Conservation (phyloP, 1,140 invertebrate genomes). For the Heliconius melpomene region DNA sequence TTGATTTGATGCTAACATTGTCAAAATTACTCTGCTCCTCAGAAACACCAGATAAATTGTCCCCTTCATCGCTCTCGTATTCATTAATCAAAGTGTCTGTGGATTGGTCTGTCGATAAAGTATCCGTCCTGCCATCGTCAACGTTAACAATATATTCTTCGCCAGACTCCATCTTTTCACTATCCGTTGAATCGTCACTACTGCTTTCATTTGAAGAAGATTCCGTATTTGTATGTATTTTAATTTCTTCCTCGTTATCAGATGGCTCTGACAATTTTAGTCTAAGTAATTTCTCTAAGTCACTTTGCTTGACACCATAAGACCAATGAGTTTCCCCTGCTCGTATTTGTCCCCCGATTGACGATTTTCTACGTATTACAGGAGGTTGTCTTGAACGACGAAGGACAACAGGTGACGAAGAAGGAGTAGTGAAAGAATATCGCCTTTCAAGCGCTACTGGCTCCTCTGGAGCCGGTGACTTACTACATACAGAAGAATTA, state of each 20-base stretch:
- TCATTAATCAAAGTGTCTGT: slow-evolving; percentile 77
- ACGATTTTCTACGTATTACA: slow-evolving; percentile 71
- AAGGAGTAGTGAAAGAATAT: slow-evolving; percentile 64
- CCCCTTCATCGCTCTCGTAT: slow-evolving; percentile 69
- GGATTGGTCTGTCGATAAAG: slow-evolving; percentile 70
- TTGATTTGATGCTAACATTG: slow-evolving; percentile 77
- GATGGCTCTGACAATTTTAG: slow-evolving; percentile 69
- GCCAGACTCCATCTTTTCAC: slow-evolving; percentile 60
- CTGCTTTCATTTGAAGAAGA: slow-evolving; percentile 55
- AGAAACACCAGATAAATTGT: slow-evolving; percentile 64
- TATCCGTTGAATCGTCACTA: slow-evolving; percentile 62
- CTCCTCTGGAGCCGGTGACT: slow-evolving; percentile 56
- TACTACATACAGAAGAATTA: slow-evolving; percentile 55
- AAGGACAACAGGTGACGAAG: slow-evolving; percentile 62
- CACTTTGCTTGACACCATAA: slow-evolving; percentile 73
- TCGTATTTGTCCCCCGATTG: slow-evolving; percentile 55
- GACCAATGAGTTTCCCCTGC: slow-evolving; percentile 72
- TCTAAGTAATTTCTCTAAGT: slow-evolving; percentile 72
- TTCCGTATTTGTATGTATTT: slow-evolving; percentile 38
- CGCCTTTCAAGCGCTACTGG: slow-evolving; percentile 49
- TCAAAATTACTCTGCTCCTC: slow-evolving; percentile 73
- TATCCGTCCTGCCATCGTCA: slow-evolving; percentile 68
- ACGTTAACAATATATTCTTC: slow-evolving; percentile 66
- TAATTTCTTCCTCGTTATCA: slow-evolving; percentile 66
- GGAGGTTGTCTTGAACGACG: slow-evolving; percentile 70